Evolutionary conservation across 2,113 vertebrate genomes (phyloP).

Genomic region (Antennarius striatus): DNA sequence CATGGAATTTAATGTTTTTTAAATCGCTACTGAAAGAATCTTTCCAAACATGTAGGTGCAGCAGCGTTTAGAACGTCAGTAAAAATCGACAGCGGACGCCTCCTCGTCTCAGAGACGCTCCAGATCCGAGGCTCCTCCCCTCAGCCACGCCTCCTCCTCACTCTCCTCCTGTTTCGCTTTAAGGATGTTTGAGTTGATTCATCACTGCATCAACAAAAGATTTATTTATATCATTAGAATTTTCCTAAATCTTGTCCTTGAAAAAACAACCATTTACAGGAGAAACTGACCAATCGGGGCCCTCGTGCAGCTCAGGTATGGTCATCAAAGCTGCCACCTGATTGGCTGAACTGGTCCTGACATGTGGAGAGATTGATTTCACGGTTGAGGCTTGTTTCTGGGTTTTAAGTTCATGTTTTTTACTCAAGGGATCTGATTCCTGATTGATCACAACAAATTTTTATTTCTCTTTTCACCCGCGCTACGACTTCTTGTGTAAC

Average conservation of each 20-base stretch:
- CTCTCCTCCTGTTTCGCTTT: constrained; percentile 62
- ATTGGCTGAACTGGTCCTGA: constrained; percentile 58
- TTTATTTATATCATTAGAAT: constrained; percentile 90
- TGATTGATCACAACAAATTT: constrained; percentile 77
- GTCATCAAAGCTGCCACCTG: constrained; percentile 17
- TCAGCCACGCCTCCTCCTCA: not conserved
- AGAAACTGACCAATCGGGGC: constrained; percentile 17
- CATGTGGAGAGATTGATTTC: constrained; percentile 78
- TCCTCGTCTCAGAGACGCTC: too few relatives aligned
- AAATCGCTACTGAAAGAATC: too few relatives aligned
- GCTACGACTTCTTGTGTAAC: constrained; percentile 89
- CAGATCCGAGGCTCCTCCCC: too few relatives aligned
- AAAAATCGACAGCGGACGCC: too few relatives aligned
- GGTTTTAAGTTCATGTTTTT: constrained; percentile 48
- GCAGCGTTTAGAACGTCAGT: too few relatives aligned
- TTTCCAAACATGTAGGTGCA: too few relatives aligned
- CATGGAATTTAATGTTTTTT: too few relatives aligned
- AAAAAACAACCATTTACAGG: not conserved
- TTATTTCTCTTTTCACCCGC: constrained; percentile 78
- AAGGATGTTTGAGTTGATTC: constrained; percentile 78
- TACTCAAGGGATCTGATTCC: constrained; percentile 59
- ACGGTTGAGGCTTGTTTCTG: constrained; percentile 62
- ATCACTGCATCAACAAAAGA: constrained; percentile 79
- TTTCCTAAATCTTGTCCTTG: constrained; percentile 71
- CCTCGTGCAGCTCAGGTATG: not conserved